Percentiles rank a stretch among this genome's conserved stretches.
These are phyloP conservation scores for Theretra japonica DNA, from an alignment of 2,888 invertebrate genomes.

Conservation along the genomic window DNA sequence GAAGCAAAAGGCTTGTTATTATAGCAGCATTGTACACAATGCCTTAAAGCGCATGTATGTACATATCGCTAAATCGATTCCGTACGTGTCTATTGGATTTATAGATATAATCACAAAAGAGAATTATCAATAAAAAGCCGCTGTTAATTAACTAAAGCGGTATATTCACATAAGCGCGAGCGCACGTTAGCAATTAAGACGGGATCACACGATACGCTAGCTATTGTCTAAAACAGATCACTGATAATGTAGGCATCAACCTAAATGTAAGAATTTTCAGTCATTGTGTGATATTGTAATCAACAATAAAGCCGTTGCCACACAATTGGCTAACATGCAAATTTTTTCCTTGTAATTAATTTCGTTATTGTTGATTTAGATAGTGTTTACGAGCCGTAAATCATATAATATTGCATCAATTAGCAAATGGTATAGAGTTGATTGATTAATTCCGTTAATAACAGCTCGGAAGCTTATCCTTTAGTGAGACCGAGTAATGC, in stretches of 20 bases:
- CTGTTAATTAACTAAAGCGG: conserved; percentile 64
- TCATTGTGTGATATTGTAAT: conserved; percentile 7
- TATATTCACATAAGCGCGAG: conserved; percentile 57
- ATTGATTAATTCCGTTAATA: not conserved
- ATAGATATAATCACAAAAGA: conserved; percentile 17
- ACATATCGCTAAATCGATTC: conserved; percentile 22
- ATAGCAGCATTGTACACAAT: not conserved
- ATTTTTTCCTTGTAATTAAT: conserved; percentile 29
- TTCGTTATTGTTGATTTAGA: conserved; percentile 36
- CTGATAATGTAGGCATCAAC: conserved; percentile 44
- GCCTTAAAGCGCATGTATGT: not conserved
- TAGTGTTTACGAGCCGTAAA: conserved; percentile 40
- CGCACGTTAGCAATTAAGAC: conserved; percentile 56
- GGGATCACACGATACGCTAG: conserved; percentile 65
- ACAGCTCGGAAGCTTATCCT: not conserved
- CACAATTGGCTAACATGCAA: conserved; percentile 22
- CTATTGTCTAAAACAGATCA: conserved; percentile 56
- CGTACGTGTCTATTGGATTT: conserved; percentile 25
- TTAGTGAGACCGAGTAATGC: not conserved
- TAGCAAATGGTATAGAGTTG: not conserved
- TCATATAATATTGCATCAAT: conserved; percentile 17
- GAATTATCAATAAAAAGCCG: conserved; percentile 39
- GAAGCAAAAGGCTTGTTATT: conserved; percentile 1
- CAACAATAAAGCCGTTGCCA: conserved; percentile 24
- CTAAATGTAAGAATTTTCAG: not conserved